Conservation (phyloP, 2,797 vertebrate genomes). For the Dipus sagitta region DNA sequence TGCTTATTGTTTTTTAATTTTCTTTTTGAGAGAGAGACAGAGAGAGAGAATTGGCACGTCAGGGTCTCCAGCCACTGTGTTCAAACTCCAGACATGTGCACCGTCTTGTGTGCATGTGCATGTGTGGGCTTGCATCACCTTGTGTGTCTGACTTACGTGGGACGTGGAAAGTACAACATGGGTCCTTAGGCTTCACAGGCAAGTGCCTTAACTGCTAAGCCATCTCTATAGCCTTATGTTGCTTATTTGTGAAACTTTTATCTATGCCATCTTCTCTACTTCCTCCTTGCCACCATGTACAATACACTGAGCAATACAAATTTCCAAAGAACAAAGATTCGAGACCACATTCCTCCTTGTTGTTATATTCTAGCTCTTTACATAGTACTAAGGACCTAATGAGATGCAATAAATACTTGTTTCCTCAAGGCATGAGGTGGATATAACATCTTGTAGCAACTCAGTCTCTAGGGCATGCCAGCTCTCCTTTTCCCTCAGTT, state of each 20-base stretch:
- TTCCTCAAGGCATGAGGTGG: slow-evolving; percentile 33
- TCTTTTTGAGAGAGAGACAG: too few species aligned
- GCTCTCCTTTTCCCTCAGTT: slow-evolving; percentile 20
- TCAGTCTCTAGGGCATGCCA: not conserved
- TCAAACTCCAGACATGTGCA: too few species aligned
- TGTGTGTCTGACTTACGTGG: too few species aligned
- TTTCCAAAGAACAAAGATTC: slow-evolving; percentile 13
- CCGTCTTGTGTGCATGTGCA: too few species aligned
- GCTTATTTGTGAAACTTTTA: not conserved
- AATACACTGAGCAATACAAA: slow-evolving; percentile 5
- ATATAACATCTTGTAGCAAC: slow-evolving; percentile 19
- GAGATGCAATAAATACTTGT: slow-evolving; percentile 23
- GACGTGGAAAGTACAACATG: too few species aligned
- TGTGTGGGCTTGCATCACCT: too few species aligned
- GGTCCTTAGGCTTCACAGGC: too few species aligned
- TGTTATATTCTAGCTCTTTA: not conserved
- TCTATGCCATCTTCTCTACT: not conserved
- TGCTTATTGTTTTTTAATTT: not conserved
- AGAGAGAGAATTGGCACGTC: too few species aligned
- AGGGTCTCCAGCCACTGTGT: too few species aligned
- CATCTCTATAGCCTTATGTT: too few species aligned
- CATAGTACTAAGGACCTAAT: not conserved
- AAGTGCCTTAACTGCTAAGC: too few species aligned
- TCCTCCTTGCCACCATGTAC: not conserved
- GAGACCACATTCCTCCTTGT: slow-evolving; percentile 14